Base-by-base conservation (phyloP, 1,140 invertebrate species). In the Dendrolimus kikuchii region DNA sequence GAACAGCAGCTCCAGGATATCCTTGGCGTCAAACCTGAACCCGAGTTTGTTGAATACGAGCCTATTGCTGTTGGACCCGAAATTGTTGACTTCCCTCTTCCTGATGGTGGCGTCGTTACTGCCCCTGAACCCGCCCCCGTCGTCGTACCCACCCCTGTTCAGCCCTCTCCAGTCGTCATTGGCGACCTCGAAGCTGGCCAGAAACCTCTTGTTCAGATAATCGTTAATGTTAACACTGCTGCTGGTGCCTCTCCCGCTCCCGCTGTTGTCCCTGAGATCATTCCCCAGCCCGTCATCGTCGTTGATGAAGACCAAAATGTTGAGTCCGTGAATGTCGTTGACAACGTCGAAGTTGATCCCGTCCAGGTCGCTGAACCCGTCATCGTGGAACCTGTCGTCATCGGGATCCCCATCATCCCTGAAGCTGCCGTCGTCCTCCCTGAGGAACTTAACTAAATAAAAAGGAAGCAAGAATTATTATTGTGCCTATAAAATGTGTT, bases 1-100 rank as follows among this genome's bases (percentile, higher is more conserved):
- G 61, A 75, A 38, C 51, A 70, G 10, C 55, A 65, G 56, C 70
- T 79, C 6, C 49, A 51, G 2, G 48, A 63, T 5, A 46, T 65
- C 53, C 43, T 72, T 51, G 62, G 37, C 46, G 57, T 62, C 40
- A 51, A 51, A 38, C 43, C 51, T 38, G 57, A 46, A n/a, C 10
- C 38, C 43, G 42, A 51, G 5, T 52, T 38, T n/a, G 51, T 55
- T 10, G 51, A 51, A 43, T 60, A 62, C 46, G 48, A 63, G 7
- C 57, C 58, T 40, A 62, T 64, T 48, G 41, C 52, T 4, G 57
- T 65, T 5, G 60, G 62, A 6, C 62, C 66, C 36, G 59, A 49
- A 1, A 51, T 60, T 6, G 9, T 62, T 7, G 51, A 60, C 38
- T 41, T 54, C 51, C 57, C 51, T 41, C 48, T 54, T 6, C 52